These are phyloP conservation scores for Gymnoscopelus microlampas DNA, from an alignment of 2,797 vertebrate genomes.

Conservation along the genomic window DNA sequence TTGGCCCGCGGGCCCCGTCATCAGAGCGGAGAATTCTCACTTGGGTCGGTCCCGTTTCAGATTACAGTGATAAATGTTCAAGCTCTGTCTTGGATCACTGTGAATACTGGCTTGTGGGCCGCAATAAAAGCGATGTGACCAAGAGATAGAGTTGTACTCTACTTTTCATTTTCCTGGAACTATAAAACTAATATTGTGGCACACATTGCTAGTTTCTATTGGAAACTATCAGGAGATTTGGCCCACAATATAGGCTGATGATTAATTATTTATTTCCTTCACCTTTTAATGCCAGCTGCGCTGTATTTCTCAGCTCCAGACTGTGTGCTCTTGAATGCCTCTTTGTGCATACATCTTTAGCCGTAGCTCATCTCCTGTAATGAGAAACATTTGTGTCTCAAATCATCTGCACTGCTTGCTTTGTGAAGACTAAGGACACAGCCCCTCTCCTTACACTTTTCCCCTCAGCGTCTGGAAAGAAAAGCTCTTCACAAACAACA, in stretches of 20 bases:
- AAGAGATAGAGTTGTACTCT: constrained; percentile 6
- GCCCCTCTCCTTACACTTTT: constrained; percentile 27
- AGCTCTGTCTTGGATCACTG: constrained; percentile 34
- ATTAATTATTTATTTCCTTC: background rate
- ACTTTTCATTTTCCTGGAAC: constrained; percentile 7
- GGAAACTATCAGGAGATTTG: constrained; percentile 35
- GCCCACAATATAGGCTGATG: background rate
- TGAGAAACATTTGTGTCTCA: constrained; percentile 39
- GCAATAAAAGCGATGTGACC: constrained; percentile 48
- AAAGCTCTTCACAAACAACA: constrained; percentile 17
- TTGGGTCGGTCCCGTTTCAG: constrained; percentile 18
- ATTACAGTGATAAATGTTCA: constrained; percentile 16
- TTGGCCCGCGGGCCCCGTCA: constrained; percentile 7
- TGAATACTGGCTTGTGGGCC: constrained; percentile 26
- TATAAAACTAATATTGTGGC: constrained; percentile 24
- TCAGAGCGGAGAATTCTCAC: background rate
- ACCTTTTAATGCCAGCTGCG: constrained; percentile 1
- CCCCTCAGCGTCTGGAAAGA: constrained; percentile 27
- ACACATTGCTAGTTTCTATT: constrained; percentile 26
- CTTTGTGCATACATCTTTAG: constrained; percentile 2
- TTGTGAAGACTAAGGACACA: constrained; percentile 23
- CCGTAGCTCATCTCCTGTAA: constrained; percentile 31
- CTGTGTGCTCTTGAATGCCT: constrained; percentile 26
- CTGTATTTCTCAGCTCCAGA: constrained; percentile 17
- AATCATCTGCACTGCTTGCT: background rate